These are phyloP conservation scores for Protobothrops flavoviridis DNA, from an alignment of 2,113 vertebrate genomes.

Conservation along the genomic window DNA sequence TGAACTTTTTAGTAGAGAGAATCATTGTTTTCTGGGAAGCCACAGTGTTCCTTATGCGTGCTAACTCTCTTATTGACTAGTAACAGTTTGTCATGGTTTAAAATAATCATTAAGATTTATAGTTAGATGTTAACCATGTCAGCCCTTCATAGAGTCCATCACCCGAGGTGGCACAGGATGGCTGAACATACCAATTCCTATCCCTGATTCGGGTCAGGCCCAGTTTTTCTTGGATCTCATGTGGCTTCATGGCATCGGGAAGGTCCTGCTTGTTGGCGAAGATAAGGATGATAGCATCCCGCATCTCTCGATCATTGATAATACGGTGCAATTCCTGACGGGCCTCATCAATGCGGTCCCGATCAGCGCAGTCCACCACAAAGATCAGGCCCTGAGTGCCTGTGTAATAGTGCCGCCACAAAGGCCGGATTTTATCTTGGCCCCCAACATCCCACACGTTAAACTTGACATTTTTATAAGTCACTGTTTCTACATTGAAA, in stretches of 20 bases:
- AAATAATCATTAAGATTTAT: conserved; percentile 95
- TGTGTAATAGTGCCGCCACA: conserved; percentile 99
- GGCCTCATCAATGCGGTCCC: conserved; percentile 97
- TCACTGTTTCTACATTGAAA: conserved; percentile 99
- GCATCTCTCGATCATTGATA: conserved; percentile 98
- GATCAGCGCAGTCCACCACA: conserved; percentile 98
- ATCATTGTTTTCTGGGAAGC: conserved; percentile 70
- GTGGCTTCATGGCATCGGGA: conserved; percentile 98
- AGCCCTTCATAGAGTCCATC: conserved; percentile 99
- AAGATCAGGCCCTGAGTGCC: conserved; percentile 98
- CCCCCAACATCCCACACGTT: conserved; percentile 99
- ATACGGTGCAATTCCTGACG: conserved; percentile 98
- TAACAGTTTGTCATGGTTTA: conserved; percentile 10
- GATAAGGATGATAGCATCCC: conserved; percentile 99
- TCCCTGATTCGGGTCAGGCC: conserved; percentile 98
- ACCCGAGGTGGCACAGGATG: conserved; percentile 95
- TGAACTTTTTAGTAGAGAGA: conserved; percentile 63
- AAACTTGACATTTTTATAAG: conserved; percentile 99
- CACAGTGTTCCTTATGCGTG: conserved; percentile 43
- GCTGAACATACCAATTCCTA: conserved; percentile 99
- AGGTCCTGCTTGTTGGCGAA: conserved; percentile 99
- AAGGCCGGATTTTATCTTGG: conserved; percentile 97
- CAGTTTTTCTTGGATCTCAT: conserved; percentile 99
- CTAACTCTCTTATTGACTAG: conserved; percentile 13
- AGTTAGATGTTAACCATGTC: conserved; percentile 99